These are phyloP conservation scores for Diaphora mendica DNA, from an alignment of 2,888 invertebrate species.

Conservation along the genomic window DNA sequence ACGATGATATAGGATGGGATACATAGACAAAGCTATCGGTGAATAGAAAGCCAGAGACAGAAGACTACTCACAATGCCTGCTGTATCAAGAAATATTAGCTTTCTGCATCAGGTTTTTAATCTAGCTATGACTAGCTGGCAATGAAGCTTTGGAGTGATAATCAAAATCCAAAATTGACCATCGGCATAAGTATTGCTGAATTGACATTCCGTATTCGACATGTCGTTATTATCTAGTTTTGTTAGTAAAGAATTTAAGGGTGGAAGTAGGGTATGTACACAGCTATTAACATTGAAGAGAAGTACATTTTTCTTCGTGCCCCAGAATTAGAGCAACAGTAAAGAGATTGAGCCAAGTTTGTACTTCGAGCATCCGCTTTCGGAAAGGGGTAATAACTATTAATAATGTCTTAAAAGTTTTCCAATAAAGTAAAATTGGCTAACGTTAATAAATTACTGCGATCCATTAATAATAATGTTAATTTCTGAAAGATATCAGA, in stretches of 20 bases:
- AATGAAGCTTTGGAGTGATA: no score
- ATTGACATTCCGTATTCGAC: no score
- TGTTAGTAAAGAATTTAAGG: background rate
- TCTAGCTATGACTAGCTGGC: no score
- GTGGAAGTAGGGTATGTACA: background rate
- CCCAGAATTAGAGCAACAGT: background rate
- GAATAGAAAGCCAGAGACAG: no score
- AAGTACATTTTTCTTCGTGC: background rate
- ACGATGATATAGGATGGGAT: no score
- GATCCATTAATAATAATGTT: conserved; percentile 13
- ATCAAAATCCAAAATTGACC: no score
- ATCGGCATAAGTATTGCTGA: no score
- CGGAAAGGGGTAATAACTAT: conserved; percentile 46
- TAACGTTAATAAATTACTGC: conserved; percentile 48
- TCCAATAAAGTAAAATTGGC: conserved; percentile 68
- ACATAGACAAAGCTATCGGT: no score
- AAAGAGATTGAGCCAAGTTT: background rate
- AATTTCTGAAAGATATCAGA: conserved; percentile 12
- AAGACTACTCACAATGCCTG: no score
- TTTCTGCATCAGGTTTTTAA: no score
- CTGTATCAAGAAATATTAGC: no score
- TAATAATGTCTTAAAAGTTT: conserved; percentile 67
- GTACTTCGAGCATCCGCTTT: background rate
- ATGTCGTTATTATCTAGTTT: no score
- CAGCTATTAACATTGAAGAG: background rate